Evolutionary conservation across 2,797 vertebrate genomes (phyloP), one percentile per base, ranked within the genome.

Genomic region (Alcedo atthis): DNA sequence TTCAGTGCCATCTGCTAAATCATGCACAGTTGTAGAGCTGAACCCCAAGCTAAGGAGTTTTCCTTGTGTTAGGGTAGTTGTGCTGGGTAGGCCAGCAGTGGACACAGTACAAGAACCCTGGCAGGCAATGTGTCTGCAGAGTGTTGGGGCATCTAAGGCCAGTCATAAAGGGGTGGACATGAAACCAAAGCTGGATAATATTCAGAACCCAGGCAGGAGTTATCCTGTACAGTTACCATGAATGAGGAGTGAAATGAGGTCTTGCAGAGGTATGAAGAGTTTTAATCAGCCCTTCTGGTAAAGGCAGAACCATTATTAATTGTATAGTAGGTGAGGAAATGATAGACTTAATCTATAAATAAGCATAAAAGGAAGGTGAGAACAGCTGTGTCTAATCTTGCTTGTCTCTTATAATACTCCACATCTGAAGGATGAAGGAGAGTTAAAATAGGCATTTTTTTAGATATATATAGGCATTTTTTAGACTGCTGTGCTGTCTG

Each of bases 241-340:
- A 89, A 37, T 0, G 5, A 80, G 71, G 75, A 70, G 70, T 43
- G 54, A 68, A 70, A 58, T 68, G 76, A 94, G 57, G 73, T 75
- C 81, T 89, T 78, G 35, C 79, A 68, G 76, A 92, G 66, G 58
- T 78, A 75, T 0, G 0, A 24, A 5, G 30, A 49, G 48, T 68
- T 93, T 85, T 90, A 95, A 90, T 83, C 84, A 81, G 58, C 62
- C 57, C 81, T 92, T 87, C 78, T 85, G 68, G 71, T 86, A 80
- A 89, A 73, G 78, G 57, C 68, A 93, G 81, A 94, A 61, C 48
- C 79, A 81, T 85, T 71, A 85, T 85, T 95, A 94, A 92, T 90
- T 94, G 84, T 57, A 51, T 90, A 77, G 84, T 64, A 87, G 81
- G 79, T 92, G 66, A 69, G 84, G 81, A 89, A 96, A 92, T 85